Evolutionary conservation across 2,888 invertebrate genomes (phyloP).

Genomic region (Drosophila pseudotakahashii): DNA sequence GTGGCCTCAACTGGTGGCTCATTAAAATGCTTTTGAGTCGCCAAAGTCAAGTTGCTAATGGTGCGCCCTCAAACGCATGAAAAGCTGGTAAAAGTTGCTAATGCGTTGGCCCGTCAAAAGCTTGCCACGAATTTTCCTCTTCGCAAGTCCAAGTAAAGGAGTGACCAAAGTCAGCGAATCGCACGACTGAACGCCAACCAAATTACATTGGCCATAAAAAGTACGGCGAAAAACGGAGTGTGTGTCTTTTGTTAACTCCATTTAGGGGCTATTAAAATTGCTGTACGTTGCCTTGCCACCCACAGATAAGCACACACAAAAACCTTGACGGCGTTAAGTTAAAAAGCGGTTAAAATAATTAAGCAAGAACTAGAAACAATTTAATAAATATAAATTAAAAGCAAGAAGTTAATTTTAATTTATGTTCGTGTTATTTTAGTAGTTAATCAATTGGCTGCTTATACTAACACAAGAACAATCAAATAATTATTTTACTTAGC

Average conservation of each 20-base stretch:
- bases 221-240: conserved; percentile 4
- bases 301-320: conserved; percentile 31
- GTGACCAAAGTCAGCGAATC: conserved; percentile 35
- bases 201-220: conserved; percentile 59
- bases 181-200: conserved; percentile 50
- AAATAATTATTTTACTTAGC: no score
- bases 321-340: conserved; percentile 13
- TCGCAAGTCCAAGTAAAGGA: conserved; percentile 12
- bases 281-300: conserved; percentile 14
- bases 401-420: no score
- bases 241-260: conserved; percentile 28
- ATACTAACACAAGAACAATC: no score
- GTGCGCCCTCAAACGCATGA: conserved; percentile 50
- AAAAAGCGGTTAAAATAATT: conserved; percentile 13
- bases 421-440: no score
- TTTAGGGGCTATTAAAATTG: conserved; percentile 36
- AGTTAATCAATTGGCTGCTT: no score
- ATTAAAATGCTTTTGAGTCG: conserved; percentile 65
- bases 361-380: no score
- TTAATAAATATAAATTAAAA: background rate
- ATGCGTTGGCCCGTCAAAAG: conserved; percentile 58
- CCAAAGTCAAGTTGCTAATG: conserved; percentile 63
- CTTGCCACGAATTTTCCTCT: conserved; percentile 49
- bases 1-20: conserved; percentile 53
- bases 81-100: conserved; percentile 46